Evolutionary conservation across 2,888 invertebrate species (phyloP), one percentile per base, ranked within the genome.

Genomic region (Rhagonycha fulva): DNA sequence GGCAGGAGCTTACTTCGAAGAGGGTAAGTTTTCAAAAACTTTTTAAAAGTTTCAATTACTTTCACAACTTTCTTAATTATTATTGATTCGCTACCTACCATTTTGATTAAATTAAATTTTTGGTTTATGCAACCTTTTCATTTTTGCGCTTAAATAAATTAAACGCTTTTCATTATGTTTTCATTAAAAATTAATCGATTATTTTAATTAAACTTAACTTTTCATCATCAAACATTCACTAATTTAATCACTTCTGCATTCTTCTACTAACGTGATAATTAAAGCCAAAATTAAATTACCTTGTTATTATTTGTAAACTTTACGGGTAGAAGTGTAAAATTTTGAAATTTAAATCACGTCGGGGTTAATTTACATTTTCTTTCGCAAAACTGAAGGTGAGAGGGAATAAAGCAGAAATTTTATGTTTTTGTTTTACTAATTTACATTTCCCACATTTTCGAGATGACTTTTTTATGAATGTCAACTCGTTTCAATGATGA

Each of bases 1-100:
- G 4, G 86, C 86, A 61, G 85, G 84, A 76, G 86, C 86, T 9
- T 87, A 87, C 78, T 75, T 86, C 47, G 87, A 87, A 63, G 87
- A 87, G 68, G 87, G 87, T 87, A 81, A 86, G 87, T 84, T 73
- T 70, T 67, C 62, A 60, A 30, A 47, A 66, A 76, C 61, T 74
- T 79, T 73, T 47, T 72, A 62, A 32, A 68, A 68, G 14, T 74
- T 74, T 61, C 19, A 26, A 24, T 47, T 71, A n/a, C 63, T 24
- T 24, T 9, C 0, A n/a, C 26, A 24, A 19, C 24, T 19, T 66
- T 14, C n/a, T 66, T 66, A 66, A 66, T 66, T 66, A 66, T n/a
- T 24, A 63, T 63, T 3, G 63, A 14, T 62, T 62, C 47, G 47
- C n/a, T 47, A 47, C 47, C 47, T 47, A 47, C 47, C 47, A 47